A percentile compares a stretch with the other conserved stretches of the same genome.
These are phyloP conservation scores for Carcharodon carcharias DNA, from an alignment of 2,797 vertebrate genomes.

Conservation along the genomic window DNA sequence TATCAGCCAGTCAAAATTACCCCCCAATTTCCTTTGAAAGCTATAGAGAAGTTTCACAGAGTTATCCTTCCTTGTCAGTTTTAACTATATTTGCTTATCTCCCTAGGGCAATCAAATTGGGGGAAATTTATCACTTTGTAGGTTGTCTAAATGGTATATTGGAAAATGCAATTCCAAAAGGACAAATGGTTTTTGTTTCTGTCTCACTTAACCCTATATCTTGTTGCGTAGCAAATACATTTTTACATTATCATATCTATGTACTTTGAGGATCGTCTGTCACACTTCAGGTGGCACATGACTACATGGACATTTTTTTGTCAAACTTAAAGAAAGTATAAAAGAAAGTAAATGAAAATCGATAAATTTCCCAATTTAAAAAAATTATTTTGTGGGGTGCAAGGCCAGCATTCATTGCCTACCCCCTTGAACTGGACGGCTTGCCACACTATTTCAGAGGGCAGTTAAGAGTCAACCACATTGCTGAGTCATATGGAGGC, in stretches of 20 bases:
- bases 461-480: too few species aligned
- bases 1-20: background rate
- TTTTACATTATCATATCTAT: background rate
- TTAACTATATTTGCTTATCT: background rate
- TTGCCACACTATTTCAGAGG: too few species aligned
- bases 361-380: background rate
- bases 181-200: background rate
- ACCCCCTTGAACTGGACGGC: too few species aligned
- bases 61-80: background rate
- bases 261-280: background rate
- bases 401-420: too few species aligned
- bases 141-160: background rate
- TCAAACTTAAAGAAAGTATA: background rate
- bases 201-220: background rate
- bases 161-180: background rate
- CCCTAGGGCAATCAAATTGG: background rate
- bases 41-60: background rate
- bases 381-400: too few species aligned
- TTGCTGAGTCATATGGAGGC: too few species aligned
- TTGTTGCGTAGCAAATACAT: background rate
- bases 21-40: background rate
- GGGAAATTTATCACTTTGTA: background rate
- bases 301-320: background rate
- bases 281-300: background rate
- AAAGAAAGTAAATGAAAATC: background rate